Conservation (phyloP, 2,113 vertebrate species). For the Vidua macroura region DNA sequence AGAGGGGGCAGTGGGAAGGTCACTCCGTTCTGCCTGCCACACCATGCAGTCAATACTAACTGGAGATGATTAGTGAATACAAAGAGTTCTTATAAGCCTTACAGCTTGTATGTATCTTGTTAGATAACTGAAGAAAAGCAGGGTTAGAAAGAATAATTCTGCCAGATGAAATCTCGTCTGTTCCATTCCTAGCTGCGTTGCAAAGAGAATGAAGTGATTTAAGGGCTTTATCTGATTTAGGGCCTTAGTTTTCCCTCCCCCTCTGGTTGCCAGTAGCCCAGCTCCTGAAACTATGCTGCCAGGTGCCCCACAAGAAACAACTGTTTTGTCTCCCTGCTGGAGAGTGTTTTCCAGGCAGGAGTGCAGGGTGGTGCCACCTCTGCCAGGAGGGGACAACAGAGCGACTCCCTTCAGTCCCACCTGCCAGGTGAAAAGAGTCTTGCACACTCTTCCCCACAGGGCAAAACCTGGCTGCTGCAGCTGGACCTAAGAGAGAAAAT, state of each 20-base stretch:
- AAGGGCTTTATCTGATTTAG: not conserved
- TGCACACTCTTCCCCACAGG: not conserved
- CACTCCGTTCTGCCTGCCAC: not conserved
- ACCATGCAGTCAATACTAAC: not conserved
- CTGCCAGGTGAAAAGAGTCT: not conserved
- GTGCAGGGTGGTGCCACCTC: not conserved
- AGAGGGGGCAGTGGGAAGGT: not conserved
- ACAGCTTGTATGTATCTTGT: not conserved
- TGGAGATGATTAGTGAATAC: not conserved
- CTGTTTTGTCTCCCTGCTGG: not conserved
- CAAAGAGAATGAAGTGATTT: not conserved
- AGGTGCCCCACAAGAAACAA: not conserved
- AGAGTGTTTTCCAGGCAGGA: not conserved
- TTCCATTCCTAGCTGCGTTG: not conserved
- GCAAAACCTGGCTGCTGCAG: not conserved
- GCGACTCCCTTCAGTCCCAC: not conserved
- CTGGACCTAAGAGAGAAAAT: not conserved
- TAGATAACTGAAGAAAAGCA: not conserved
- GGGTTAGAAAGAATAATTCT: not conserved
- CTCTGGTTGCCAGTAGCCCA: not conserved
- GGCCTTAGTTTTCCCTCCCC: not conserved
- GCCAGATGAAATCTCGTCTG: not conserved
- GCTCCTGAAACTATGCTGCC: not conserved
- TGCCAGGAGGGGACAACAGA: not conserved
- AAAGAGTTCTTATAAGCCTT: not conserved